These are phyloP conservation scores for Saxicola maurus DNA, from an alignment of 2,797 vertebrate genomes.

Conservation along the genomic window DNA sequence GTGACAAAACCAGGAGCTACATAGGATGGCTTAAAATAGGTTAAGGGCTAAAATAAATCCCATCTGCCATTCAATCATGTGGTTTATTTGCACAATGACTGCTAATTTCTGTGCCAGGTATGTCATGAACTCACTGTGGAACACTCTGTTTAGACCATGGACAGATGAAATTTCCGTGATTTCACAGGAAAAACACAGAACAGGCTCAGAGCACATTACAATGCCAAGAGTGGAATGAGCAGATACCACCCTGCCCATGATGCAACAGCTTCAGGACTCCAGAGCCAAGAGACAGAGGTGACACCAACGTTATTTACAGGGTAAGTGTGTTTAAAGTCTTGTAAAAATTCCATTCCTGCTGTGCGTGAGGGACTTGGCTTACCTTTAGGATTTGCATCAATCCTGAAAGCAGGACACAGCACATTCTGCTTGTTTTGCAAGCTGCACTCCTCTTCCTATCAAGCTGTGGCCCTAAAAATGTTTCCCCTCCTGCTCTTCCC, in stretches of 20 bases:
- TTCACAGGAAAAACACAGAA: not conserved
- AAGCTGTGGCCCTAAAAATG: not conserved
- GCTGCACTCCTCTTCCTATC: constrained; percentile 1
- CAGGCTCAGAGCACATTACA: not conserved
- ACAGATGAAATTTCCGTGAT: not conserved
- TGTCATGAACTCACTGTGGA: not conserved
- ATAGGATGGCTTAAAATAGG: not conserved
- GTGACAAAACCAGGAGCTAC: not conserved
- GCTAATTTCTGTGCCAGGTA: not conserved
- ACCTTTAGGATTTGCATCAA: not conserved
- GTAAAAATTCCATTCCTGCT: not conserved
- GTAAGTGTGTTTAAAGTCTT: not conserved
- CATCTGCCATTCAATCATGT: not conserved
- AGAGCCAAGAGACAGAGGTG: not conserved
- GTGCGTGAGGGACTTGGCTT: not conserved
- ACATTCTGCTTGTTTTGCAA: not conserved
- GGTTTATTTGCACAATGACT: not conserved
- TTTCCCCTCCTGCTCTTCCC: constrained; percentile 5
- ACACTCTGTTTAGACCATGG: not conserved
- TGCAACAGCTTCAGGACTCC: not conserved
- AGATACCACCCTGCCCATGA: not conserved
- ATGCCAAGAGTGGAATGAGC: not conserved
- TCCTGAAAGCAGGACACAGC: constrained; percentile 11
- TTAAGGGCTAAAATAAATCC: not conserved
- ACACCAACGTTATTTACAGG: not conserved